Evolutionary conservation across 2,113 vertebrate species (phyloP), one percentile per base, ranked within the genome.

Genomic region (Sceloporus tristichus): DNA sequence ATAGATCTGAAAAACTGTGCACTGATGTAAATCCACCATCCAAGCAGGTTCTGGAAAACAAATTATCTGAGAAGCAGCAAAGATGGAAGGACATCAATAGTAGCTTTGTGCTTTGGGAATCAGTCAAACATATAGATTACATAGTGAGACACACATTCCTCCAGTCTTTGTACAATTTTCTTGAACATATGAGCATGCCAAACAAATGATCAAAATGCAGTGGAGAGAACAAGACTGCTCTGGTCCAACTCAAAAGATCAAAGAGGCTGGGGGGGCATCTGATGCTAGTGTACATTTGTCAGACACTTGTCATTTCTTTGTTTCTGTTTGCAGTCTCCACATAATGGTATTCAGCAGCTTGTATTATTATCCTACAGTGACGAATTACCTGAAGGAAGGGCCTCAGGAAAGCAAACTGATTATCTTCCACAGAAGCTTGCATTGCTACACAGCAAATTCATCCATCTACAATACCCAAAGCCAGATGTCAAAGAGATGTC

Each of bases 281-380:
- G 76, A 8, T 0, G 71, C 2, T 76, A 53, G 79, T 23, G 4
- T 25, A 75, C 19, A 87, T 62, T 62, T n/a, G 59, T 38, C 79
- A 76, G 70, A 62, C 56, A 34, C 68, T 59, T 75, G 25, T n/a
- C 2, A 79, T 77, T 59, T 0, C 29, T 84, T 84, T 73, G 29
- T 48, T 76, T 89, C 85, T 91, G 11, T 27, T 3, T 74, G 14
- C 23, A 87, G 34, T 27, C n/a, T 77, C 86, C 6, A 38, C 86
- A 66, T 19, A 80, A 38, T 0, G 0, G 19, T 29, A 90, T 4
- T 0, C n/a, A 9, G 27, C 54, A 2, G 9, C 81, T 14, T 7
- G 68, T 54, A 68, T 1, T 10, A 54, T 34, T 79, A 27, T 16
- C n/a, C 25, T 82, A 23, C 0, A 0, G 23, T 76, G 86, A 88